Evolutionary conservation across 2,113 vertebrate species (phyloP).

Genomic region (rabbit (Oryctolagus cuniculus)): DNA sequence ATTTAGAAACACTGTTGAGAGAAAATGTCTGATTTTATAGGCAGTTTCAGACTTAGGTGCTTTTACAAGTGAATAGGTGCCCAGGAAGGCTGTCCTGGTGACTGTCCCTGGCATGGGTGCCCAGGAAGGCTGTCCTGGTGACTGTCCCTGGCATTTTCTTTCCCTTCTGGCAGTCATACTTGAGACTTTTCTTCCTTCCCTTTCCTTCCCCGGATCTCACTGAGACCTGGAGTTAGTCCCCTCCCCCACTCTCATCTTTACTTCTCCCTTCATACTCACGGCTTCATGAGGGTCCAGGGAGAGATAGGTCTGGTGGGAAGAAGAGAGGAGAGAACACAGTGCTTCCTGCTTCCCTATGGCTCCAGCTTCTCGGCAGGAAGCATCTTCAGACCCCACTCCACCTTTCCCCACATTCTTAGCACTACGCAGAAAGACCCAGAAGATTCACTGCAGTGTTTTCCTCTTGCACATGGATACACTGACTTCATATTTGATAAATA

Average conservation of each 20-base stretch:
- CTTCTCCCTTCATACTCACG: neutral
- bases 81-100: neutral
- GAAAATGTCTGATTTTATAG: constrained; percentile 15
- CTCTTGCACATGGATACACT: rapidly evolving
- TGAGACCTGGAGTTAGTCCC: neutral
- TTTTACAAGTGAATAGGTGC: neutral
- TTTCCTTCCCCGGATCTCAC: neutral
- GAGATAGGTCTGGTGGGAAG: neutral
- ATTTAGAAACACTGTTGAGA: constrained; percentile 38
- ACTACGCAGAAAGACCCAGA: neutral
- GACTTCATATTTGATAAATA: rapidly evolving
- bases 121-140: too few relatives aligned
- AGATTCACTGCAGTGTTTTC: neutral
- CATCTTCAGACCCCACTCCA: too few relatives aligned
- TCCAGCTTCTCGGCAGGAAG: neutral
- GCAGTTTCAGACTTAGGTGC: neutral
- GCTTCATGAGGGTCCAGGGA: neutral
- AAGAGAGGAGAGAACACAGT: neutral
- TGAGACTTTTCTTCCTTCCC: neutral
- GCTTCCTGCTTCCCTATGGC: rapidly evolving
- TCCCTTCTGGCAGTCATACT: rapidly evolving
- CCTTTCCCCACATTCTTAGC: neutral
- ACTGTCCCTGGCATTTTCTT: neutral
- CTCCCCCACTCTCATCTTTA: neutral
- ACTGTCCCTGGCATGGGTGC: neutral